phyloP scores from a whole-genome alignment of 1,140 invertebrate genomes.

The Brachionus koreanus region DNA sequence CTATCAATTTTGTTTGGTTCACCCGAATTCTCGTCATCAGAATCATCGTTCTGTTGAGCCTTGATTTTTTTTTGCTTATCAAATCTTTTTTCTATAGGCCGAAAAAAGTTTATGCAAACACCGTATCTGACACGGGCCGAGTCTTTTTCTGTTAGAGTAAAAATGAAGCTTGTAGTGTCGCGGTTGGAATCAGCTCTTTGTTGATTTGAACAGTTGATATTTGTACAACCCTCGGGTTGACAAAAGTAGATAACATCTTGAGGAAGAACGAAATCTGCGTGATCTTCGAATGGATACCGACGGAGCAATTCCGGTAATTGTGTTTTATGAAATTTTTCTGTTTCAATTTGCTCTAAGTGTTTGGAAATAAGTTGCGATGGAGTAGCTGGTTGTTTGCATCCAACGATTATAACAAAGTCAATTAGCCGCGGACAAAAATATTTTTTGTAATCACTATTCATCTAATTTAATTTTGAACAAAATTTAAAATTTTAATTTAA shows the following conservation, averaged over 20 bases:
- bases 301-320: conserved; percentile 61
- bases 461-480: background rate
- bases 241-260: conserved; percentile 98
- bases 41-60: background rate
- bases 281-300: conserved; percentile 92
- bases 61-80: conserved; percentile 9
- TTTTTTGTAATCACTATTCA: conserved; percentile 42
- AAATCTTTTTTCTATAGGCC: conserved; percentile 54
- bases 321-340: conserved; percentile 48
- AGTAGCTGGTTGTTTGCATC: conserved; percentile 67
- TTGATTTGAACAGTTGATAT: conserved; percentile 67
- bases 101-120: conserved; percentile 95
- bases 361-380: conserved; percentile 7
- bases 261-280: conserved; percentile 88
- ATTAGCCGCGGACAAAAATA: conserved; percentile 65
- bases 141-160: conserved; percentile 97
- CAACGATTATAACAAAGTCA: conserved; percentile 95
- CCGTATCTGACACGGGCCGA: conserved; percentile 76
- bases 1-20: background rate
- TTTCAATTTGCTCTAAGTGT: conserved; percentile 13
- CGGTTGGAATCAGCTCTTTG: conserved; percentile 66
- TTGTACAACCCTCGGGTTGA: conserved; percentile 94
- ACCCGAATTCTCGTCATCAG: conserved; percentile 10
- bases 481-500: background rate
- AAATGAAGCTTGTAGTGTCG: conserved; percentile 93